A percentile compares a stretch with the other conserved stretches of the same genome.
These are phyloP conservation scores for Cheilinus undulatus DNA, from an alignment of 2,113 vertebrate genomes.

Conservation along the genomic window DNA sequence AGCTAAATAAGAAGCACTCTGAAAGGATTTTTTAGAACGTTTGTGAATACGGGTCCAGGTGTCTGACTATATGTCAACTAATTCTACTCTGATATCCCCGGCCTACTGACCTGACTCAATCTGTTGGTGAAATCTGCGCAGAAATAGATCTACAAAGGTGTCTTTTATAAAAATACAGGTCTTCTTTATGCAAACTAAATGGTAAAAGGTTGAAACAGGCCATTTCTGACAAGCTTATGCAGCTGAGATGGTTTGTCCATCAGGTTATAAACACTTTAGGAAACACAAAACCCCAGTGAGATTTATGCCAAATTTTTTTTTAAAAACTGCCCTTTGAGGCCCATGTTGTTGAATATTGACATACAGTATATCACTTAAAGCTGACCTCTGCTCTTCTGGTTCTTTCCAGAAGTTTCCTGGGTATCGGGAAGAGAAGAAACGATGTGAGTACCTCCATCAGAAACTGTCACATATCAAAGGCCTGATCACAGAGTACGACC, in stretches of 20 bases:
- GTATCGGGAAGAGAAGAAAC: slow-evolving; percentile 88
- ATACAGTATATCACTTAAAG: neutral
- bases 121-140: too few species aligned
- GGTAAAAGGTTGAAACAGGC: too few species aligned
- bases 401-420: slow-evolving; percentile 84
- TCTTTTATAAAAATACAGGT: too few species aligned
- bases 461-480: slow-evolving; percentile 91
- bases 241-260: too few species aligned
- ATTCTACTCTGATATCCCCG: neutral
- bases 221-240: too few species aligned
- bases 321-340: neutral
- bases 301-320: too few species aligned
- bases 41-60: too few species aligned
- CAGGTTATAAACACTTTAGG: neutral
- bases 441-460: slow-evolving; percentile 88
- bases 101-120: neutral
- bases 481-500: slow-evolving; percentile 88
- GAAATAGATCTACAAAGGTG: too few species aligned
- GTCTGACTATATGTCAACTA: too few species aligned
- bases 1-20: too few species aligned
- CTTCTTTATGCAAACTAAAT: too few species aligned
- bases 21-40: too few species aligned
- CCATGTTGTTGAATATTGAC: neutral
- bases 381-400: slow-evolving; percentile 1
- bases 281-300: neutral